Evolutionary conservation across 2,797 vertebrate genomes (phyloP), one percentile per base, ranked within the genome.

Genomic region (Mionectes olivaceus): DNA sequence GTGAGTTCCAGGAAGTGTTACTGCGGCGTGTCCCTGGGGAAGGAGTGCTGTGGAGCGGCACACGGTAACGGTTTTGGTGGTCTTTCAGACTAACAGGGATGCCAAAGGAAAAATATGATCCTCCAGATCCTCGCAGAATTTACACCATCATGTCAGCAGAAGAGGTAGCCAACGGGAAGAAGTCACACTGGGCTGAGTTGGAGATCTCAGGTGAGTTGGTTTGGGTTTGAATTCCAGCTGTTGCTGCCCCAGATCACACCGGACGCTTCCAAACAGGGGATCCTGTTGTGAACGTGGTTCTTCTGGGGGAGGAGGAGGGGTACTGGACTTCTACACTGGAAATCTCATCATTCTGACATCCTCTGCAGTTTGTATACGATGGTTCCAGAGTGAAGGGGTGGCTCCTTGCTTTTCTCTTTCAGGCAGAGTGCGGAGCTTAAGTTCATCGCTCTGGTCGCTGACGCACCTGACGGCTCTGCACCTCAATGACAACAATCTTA

Each of bases 21-120:
- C 19, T 81, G 49, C 2, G 0, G 52, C 8, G 13, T 5, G 41
- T 46, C 37, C 3, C 37, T 13, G 28, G 59, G 57, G 23, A 52
- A 55, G 47, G 33, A 46, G 18, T 4, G 14, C 49, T 49, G 55
- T 39, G 2, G 1, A 52, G 56, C 15, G 19, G 21, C 76, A 46
- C 50, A 15, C 1, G 10, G 15, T 97, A 92, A 83, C 22, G 74
- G 75, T 47, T 65, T 41, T 73, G 35, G 22, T 87, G 53, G 14
- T 94, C 19, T 96, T 96, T 89, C 97, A 99, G 99, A 99, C 98
- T 99, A 98, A 99, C 98, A 99, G 99, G 99, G 98, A 99, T 99
- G 99, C 99, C 99, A 99, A 99, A 99, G 98, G 99, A 99, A 99
- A 99, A 99, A 99, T 99, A 99, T 99, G 99, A 99, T 97, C 99